Conservation (phyloP, 2,888 invertebrate genomes). For the Mantis religiosa region DNA sequence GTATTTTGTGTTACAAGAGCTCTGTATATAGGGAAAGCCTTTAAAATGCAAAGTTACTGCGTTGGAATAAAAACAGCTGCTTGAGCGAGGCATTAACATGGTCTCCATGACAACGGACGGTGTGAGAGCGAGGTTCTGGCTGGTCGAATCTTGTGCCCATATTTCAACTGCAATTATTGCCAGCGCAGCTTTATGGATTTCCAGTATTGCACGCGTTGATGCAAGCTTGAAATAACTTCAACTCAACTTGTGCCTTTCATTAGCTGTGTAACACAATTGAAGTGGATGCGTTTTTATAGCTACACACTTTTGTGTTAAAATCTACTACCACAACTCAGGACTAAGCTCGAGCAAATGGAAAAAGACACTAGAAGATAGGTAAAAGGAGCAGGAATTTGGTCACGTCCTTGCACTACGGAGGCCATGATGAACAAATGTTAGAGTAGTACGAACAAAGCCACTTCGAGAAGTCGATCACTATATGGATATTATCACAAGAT, state of each 20-base stretch:
- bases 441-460: no score
- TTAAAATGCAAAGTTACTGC: background rate
- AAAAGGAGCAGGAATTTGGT: no score
- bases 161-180: background rate
- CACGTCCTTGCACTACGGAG: no score
- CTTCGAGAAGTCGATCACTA: no score
- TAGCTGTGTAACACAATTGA: no score
- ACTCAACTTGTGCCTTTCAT: background rate
- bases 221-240: background rate
- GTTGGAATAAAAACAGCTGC: background rate
- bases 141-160: background rate
- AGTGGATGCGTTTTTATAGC: no score
- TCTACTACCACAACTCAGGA: no score
- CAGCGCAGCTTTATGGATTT: background rate
- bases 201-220: background rate
- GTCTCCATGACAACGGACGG: background rate
- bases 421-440: no score
- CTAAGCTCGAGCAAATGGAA: no score
- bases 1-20: background rate
- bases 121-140: background rate
- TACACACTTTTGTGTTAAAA: no score
- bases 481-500: no score
- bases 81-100: background rate
- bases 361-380: no score
- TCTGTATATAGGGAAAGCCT: background rate